A percentile compares a stretch with the other conserved stretches of the same genome.
phyloP scores from a whole-genome alignment of 2,888 invertebrate species.

The Opisthograptis luteolata region DNA sequence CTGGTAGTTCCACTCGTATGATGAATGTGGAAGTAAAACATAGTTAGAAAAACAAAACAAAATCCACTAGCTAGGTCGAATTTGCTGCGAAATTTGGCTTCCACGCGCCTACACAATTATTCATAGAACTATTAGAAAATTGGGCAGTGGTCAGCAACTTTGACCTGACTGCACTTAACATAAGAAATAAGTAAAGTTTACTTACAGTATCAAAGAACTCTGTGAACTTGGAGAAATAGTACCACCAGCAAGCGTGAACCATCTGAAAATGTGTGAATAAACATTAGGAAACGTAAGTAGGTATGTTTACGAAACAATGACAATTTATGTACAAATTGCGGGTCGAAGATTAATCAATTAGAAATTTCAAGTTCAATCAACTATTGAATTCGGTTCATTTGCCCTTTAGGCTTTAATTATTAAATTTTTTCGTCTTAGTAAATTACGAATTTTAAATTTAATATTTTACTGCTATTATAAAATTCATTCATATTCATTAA shows the following conservation, averaged over 20 bases:
- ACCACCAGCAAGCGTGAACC: constrained; percentile 97
- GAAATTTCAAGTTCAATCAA: constrained; percentile 10
- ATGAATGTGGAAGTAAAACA: too few relatives aligned
- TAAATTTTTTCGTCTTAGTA: too few relatives aligned
- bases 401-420: neutral
- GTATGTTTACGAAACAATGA: neutral
- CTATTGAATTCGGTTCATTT: neutral
- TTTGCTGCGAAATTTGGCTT: too few relatives aligned
- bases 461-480: neutral
- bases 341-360: neutral
- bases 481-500: too few relatives aligned
- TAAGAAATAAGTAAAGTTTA: constrained; percentile 35
- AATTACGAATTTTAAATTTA: too few relatives aligned
- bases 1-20: too few relatives aligned
- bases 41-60: too few relatives aligned
- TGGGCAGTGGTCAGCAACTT: too few relatives aligned
- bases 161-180: too few relatives aligned
- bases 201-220: constrained; percentile 98
- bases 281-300: constrained; percentile 4
- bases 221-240: constrained; percentile 97
- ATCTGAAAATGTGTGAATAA: constrained; percentile 86
- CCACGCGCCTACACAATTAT: too few relatives aligned
- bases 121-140: too few relatives aligned
- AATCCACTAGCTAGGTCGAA: too few relatives aligned
- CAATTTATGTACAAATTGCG: constrained; percentile 4